Percentiles rank a stretch among this genome's conserved stretches.
Evolutionary conservation across 30 jellyfish, hydroid and myxozoan species (phyloP).

Genomic region (Clytia hemisphaerica): DNA sequence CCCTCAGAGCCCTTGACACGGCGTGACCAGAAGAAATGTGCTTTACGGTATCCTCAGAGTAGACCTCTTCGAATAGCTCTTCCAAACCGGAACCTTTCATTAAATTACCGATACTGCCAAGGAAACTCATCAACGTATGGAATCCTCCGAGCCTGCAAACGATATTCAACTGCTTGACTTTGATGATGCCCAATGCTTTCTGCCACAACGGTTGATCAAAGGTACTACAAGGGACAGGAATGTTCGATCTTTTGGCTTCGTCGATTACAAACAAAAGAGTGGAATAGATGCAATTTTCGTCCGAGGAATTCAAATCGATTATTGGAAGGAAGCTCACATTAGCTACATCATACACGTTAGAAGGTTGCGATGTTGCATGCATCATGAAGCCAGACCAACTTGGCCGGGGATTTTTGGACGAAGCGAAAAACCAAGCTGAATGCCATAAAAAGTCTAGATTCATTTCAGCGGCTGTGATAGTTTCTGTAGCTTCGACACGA

Average conservation of each 20-base stretch:
- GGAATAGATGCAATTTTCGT: conserved; percentile 23
- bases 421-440: too few species aligned
- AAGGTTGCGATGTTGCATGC: background rate
- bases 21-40: conserved; percentile 17
- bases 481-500: too few species aligned
- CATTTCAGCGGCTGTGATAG: too few species aligned
- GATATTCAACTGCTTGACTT: conserved; percentile 5
- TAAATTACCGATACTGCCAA: conserved; percentile 21
- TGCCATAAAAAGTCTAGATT: too few species aligned
- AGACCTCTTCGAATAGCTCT: conserved; percentile 24
- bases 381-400: conserved; percentile 52
- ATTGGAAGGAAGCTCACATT: too few species aligned
- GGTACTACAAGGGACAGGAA: conserved; percentile 26
- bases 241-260: conserved; percentile 20
- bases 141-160: conserved; percentile 46
- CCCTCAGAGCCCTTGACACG: conserved; percentile 4
- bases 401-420: conserved; percentile 18
- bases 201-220: conserved; percentile 44
- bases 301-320: conserved; percentile 34
- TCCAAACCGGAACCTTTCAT: conserved; percentile 38
- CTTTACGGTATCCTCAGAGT: conserved; percentile 14
- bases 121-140: conserved; percentile 33
- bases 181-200: conserved; percentile 21
- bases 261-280: conserved; percentile 7
- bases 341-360: too few species aligned